Conservation (phyloP, 2,888 invertebrate genomes). For the Pollenia angustigena region DNA sequence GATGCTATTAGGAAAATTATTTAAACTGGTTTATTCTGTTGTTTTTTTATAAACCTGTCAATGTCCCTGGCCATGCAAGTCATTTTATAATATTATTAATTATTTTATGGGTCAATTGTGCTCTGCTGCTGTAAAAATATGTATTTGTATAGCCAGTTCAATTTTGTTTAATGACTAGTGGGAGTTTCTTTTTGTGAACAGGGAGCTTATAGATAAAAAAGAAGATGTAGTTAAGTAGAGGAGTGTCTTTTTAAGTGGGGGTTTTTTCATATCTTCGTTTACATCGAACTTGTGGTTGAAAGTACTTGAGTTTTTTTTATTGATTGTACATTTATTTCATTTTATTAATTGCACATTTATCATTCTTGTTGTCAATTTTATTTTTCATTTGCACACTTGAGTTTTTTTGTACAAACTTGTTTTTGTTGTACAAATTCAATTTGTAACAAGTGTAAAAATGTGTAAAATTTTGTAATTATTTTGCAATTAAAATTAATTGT, state of each 20-base stretch:
- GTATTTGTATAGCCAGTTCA: too few relatives aligned
- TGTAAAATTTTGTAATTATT: conserved; percentile 54
- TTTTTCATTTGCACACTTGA: background rate
- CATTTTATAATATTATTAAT: background rate
- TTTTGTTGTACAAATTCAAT: conserved; percentile 36
- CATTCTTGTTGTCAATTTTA: conserved; percentile 20
- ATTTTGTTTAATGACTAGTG: too few relatives aligned
- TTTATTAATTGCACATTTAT: conserved; percentile 30
- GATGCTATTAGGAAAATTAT: background rate
- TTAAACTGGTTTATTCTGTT: background rate
- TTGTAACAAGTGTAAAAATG: conserved; percentile 46
- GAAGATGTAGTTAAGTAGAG: background rate
- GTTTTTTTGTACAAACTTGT: background rate
- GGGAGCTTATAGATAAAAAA: background rate
- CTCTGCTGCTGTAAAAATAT: too few relatives aligned
- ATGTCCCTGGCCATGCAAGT: background rate
- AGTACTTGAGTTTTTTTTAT: background rate
- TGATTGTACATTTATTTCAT: conserved; percentile 6
- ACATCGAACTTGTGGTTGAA: background rate
- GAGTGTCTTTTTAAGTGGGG: background rate
- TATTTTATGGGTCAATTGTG: background rate
- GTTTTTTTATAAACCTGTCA: background rate
- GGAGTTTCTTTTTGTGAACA: background rate
- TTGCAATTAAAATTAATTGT: conserved; percentile 54
- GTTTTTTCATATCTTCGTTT: conserved; percentile 2